Conservation (phyloP, 2,113 vertebrate species). For the Odocoileus hemionus region DNA sequence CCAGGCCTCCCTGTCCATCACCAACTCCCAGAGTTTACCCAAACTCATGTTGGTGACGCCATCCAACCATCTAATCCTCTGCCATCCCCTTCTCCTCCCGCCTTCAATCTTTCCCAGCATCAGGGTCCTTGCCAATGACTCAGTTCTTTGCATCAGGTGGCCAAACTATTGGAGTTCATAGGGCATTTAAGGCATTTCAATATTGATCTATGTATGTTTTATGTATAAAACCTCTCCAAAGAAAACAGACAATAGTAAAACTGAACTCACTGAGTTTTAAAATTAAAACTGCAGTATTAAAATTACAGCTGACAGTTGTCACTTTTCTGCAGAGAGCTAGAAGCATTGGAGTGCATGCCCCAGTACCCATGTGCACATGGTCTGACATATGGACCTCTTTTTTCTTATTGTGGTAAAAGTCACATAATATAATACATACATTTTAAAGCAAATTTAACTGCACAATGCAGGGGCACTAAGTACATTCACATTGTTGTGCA, state of each 20-base stretch:
- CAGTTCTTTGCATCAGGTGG: neutral
- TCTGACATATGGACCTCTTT: neutral
- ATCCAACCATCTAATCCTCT: neutral
- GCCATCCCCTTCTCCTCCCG: neutral
- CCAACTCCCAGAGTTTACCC: neutral
- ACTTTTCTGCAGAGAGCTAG: neutral
- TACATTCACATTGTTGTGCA: neutral
- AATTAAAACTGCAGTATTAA: neutral
- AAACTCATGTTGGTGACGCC: neutral
- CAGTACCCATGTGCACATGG: fast-evolving
- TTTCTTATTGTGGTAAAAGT: neutral
- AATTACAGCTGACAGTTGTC: neutral
- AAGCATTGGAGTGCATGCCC: neutral
- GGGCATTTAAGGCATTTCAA: neutral
- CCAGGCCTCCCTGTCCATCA: neutral
- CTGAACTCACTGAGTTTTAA: neutral
- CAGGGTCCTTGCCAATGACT: neutral
- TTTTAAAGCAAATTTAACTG: neutral
- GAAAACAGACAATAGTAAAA: neutral
- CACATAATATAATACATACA: neutral
- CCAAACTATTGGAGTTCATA: neutral
- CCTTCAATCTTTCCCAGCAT: neutral
- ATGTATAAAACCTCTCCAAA: neutral
- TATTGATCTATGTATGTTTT: neutral
- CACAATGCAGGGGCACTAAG: neutral